phyloP scores from a whole-genome alignment of 2,888 invertebrate species.

The Pandemis corylana region DNA sequence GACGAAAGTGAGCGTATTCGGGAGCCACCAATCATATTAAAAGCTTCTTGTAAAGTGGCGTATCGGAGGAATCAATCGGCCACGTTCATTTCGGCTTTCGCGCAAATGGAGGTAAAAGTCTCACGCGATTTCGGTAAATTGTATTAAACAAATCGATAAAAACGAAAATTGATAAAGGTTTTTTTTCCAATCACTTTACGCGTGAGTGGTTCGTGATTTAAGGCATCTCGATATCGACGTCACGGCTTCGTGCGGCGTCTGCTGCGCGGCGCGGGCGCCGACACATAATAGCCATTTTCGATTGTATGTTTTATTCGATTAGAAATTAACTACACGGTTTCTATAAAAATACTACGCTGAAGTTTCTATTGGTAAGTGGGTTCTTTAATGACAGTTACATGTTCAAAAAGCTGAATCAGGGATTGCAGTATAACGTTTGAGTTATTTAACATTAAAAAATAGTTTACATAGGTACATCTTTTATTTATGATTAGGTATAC shows the following conservation, averaged over 20 bases:
- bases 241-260: conserved; percentile 52
- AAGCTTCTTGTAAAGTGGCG: conserved; percentile 49
- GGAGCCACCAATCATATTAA: conserved; percentile 53
- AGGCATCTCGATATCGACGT: conserved; percentile 59
- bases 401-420: neutral
- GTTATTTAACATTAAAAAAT: neutral
- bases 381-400: neutral
- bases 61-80: conserved; percentile 48
- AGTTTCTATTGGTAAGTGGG: neutral
- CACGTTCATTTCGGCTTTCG: conserved; percentile 58
- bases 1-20: conserved; percentile 47
- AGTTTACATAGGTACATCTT: neutral
- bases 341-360: neutral
- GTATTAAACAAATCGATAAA: conserved; percentile 70
- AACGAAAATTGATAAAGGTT: conserved; percentile 62
- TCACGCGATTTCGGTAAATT: conserved; percentile 68
- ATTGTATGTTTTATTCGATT: conserved; percentile 50
- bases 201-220: conserved; percentile 78
- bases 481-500: neutral
- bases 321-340: conserved; percentile 23
- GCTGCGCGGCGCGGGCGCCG: conserved; percentile 46
- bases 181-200: conserved; percentile 71
- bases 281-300: conserved; percentile 54
- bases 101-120: conserved; percentile 72
- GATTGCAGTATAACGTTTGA: neutral